Base-by-base conservation (phyloP, 37 sponge, comb jelly and placozoan species). In the Lycopodina hypogea region DNA sequence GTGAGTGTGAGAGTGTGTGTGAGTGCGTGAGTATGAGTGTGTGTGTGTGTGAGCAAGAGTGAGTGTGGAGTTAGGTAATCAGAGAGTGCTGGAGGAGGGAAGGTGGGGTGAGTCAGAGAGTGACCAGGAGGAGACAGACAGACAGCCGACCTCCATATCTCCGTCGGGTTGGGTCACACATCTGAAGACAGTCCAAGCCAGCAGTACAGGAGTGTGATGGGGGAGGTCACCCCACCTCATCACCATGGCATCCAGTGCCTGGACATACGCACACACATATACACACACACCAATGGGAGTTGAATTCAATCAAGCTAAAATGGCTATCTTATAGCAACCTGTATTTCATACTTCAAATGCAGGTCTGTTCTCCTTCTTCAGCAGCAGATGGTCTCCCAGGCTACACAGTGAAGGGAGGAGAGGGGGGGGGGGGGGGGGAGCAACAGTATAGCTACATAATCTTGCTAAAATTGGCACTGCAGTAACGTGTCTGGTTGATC, bases 191-290 rank as follows among this genome's bases (percentile, higher is more conserved):
- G 68, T 75, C 84, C 89, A 88, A 15, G 84, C 48, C 15, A 88
- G 69, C 33, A 88, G 74, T 4, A 88, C 56, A 30, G 89, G 89
- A 51, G 79, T 58, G 34, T 80, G 87, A 48, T 66, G 80, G 1
- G 11, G 1, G 55, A 38, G 30, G 45, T 80, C 81, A 19, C 81
- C 76, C 87, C 87, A 86, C 6, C 52, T 36, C 6, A 42, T 40
- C 2, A 86, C 19, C 75, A 80, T 39, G 19, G 22, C 55, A 29
- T 80, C 81, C 69, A 86, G n/a, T 39, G 53, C 76, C 81, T 81
- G 42, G 1, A 33, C 34, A 48, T 32, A 24, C 53, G 3, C 4
- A 8, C n/a, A 38, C 11, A 39, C 14, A 39, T 38, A 28, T 34
- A 38, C 7, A 35, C 7, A 9, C 68, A 68, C 39, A 28, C 12